A percentile compares a stretch with the other conserved stretches of the same genome.
Conservation (phyloP, 2,797 vertebrate species). For the Catostomus latipinnis region DNA sequence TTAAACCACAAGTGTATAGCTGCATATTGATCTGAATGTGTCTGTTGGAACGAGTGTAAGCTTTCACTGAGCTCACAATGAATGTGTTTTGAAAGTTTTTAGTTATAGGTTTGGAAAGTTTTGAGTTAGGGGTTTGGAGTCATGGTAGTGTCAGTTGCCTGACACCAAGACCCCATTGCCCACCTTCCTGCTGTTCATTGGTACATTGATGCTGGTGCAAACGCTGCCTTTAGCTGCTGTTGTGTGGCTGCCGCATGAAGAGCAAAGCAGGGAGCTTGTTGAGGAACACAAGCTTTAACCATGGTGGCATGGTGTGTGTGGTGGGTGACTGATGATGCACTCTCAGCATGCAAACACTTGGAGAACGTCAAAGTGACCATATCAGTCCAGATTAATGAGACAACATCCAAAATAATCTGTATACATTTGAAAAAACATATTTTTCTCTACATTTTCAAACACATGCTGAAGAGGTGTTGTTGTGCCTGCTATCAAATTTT, state of each 20-base stretch:
- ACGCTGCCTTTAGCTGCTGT: slow-evolving; percentile 88
- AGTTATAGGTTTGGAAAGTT: not conserved
- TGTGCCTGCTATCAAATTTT: too few relatives aligned
- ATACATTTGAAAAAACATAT: too few relatives aligned
- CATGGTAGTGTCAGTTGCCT: slow-evolving; percentile 33
- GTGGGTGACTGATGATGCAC: slow-evolving; percentile 95
- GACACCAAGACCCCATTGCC: slow-evolving; percentile 68
- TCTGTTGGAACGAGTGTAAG: slow-evolving; percentile 10
- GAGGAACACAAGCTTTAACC: slow-evolving; percentile 93
- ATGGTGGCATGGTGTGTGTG: slow-evolving; percentile 96
- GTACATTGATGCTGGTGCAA: slow-evolving; percentile 83
- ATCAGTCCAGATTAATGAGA: too few relatives aligned
- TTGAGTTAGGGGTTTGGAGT: not conserved
- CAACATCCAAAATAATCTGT: too few relatives aligned
- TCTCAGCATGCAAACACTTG: slow-evolving; percentile 94
- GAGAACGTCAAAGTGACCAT: slow-evolving; percentile 84
- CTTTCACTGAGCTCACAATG: slow-evolving; percentile 25
- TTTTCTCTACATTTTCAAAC: too few relatives aligned
- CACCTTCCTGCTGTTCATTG: slow-evolving; percentile 79
- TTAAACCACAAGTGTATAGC: not conserved
- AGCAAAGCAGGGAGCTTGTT: slow-evolving; percentile 90
- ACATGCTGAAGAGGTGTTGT: too few relatives aligned
- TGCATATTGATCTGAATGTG: slow-evolving; percentile 43
- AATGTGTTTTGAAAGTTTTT: not conserved
- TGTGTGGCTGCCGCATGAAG: slow-evolving; percentile 92